Base-by-base conservation (phyloP, 2,113 vertebrate species). In the Gasterosteus nipponicus region DNA sequence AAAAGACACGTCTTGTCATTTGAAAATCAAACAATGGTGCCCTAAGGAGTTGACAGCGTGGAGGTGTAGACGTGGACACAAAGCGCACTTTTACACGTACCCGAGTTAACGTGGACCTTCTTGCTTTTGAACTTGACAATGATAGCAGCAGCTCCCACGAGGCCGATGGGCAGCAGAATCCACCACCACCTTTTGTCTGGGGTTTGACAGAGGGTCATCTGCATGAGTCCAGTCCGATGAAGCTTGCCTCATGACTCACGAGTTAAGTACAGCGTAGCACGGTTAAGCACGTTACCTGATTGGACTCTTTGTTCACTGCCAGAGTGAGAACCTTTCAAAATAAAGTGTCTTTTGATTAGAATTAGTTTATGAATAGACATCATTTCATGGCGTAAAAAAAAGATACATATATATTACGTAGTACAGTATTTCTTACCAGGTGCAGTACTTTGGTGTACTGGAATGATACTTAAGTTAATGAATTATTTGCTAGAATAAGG, bases 41-140 rank as follows among this genome's bases (percentile, higher is more conserved):
- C 16, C 3, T 3, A 7, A 29, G 10, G 15, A 58, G 18, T 2
- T 65, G 29, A 47, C 63, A 26, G 12, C n/a, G n/a, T 47, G 19
- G 10, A 11, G n/a, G 31, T 38, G 3, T 39, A 22, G 8, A 46
- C 31, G 26, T 31, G 7, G 29, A 39, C 3, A n/a, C 63, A 14
- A 11, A 42, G 16, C 6, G 10, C 15, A 15, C 1, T 38, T 39
- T 22, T 11, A 11, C 3, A 31, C 18, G 1, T 26, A 90, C 94
- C 93, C 88, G 90, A 82, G 80, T 91, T 87, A 46, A 89, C 46
- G 33, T 92, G 87, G 47, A 86, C 42, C 81, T 92, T 94, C 81
- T 86, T 93, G 77, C 73, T 80, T 69, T 85, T 93, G 80, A 86
- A 93, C 62, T 73, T 93, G 54, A 89, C 0, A 3, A 92, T 77